Evolutionary conservation across 2,888 invertebrate genomes (phyloP).

Genomic region (Drosophila mayaguana): DNA sequence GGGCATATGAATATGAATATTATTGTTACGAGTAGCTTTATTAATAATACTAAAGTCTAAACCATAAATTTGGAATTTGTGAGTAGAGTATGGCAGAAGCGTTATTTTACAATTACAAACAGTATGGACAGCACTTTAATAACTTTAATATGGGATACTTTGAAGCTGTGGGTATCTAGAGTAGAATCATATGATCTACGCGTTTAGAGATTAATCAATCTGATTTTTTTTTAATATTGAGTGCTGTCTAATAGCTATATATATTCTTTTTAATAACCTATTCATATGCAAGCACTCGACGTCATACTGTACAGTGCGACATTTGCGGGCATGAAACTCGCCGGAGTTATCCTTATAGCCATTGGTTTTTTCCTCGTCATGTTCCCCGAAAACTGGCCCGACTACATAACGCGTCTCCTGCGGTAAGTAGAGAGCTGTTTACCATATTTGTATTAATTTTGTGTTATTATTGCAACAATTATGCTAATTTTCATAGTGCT

Average conservation of each 20-base stretch:
- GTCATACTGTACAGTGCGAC: constrained; percentile 93
- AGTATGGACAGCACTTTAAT: neutral
- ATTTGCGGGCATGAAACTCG: constrained; percentile 97
- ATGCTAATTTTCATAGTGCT: constrained; percentile 70
- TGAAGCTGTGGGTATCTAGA: neutral
- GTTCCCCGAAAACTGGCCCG: constrained; percentile 98
- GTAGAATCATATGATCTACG: neutral
- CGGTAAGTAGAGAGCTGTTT: constrained; percentile 87
- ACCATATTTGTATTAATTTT: constrained; percentile 5
- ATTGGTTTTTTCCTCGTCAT: constrained; percentile 97
- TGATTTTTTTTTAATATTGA: neutral
- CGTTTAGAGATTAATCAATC: neutral
- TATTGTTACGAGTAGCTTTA: neutral
- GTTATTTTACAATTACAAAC: neutral
- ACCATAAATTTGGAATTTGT: neutral
- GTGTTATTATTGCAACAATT: constrained; percentile 47
- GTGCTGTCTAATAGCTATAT: neutral
- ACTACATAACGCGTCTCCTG: constrained; percentile 95
- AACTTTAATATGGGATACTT: neutral
- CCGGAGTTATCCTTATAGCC: constrained; percentile 95
- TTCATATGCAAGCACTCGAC: constrained; percentile 89
- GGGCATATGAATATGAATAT: constrained; percentile 4
- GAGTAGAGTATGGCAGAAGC: neutral
- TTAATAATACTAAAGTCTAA: neutral
- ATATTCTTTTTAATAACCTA: neutral